phyloP scores from a whole-genome alignment of 2,113 vertebrate genomes.

The Dendrocopos noguchii region DNA sequence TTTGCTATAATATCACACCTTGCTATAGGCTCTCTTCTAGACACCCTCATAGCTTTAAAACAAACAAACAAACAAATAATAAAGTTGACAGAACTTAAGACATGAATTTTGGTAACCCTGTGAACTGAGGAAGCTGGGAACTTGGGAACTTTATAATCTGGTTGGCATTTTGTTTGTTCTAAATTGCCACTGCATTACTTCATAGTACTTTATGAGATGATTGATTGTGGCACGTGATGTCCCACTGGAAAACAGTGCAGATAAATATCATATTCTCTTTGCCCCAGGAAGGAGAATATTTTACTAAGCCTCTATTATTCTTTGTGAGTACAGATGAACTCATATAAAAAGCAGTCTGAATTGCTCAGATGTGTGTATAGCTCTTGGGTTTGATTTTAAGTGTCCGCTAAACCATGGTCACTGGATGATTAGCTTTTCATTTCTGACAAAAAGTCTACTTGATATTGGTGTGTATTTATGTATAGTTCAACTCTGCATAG shows the following conservation, averaged over 20 bases:
- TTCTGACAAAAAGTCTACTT: neutral
- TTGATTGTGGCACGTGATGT: neutral
- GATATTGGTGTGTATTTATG: neutral
- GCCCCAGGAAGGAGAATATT: slow-evolving; percentile 24
- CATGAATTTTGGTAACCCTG: neutral
- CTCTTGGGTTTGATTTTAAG: slow-evolving; percentile 38
- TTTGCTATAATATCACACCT: neutral
- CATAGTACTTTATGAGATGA: slow-evolving; percentile 14
- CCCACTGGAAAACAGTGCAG: neutral
- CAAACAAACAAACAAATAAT: neutral
- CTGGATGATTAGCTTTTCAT: slow-evolving; percentile 35
- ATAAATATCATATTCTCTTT: slow-evolving; percentile 35
- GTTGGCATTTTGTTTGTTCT: neutral
- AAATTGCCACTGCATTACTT: slow-evolving; percentile 14
- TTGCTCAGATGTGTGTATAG: neutral
- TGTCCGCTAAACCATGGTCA: slow-evolving; percentile 11
- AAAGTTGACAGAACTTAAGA: neutral
- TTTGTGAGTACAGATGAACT: slow-evolving; percentile 10
- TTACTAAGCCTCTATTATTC: slow-evolving; percentile 32
- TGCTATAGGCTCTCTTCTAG: neutral
- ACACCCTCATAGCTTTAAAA: neutral
- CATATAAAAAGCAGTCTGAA: slow-evolving; percentile 16
- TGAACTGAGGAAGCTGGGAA: neutral
- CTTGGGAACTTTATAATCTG: neutral
- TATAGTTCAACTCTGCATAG: neutral